Evolutionary conservation across 2,888 invertebrate species (phyloP), one percentile per base, ranked within the genome.

Genomic region (Eristalis intricaria): DNA sequence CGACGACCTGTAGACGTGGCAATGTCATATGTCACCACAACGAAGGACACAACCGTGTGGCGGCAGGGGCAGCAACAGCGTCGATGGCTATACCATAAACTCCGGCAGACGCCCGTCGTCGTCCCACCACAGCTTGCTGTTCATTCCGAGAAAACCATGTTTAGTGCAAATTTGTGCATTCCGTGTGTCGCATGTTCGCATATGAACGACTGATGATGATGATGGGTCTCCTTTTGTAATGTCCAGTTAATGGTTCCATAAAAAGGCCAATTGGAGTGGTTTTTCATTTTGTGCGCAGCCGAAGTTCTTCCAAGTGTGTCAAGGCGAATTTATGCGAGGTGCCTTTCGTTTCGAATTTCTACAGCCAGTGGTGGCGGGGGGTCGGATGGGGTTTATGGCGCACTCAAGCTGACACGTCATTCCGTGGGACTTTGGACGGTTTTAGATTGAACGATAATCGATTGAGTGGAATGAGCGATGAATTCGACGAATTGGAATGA

Each of bases 21-120:
- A 69, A 75, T 79, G 86, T 86, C 86, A 86, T 86, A 86, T 83
- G 86, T 86, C 86, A 82, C 77, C 69, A 4, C 43, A 35, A 75
- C 43, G 75, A 23, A 26, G 58, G 76, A 15, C 74, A 29, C 65
- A 58, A 2, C 58, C 26, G 64, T 69, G 38, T 13, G 38, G 13
- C 38, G 38, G 38, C 8, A 8, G 2, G 23, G 19, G 32, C 29
- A 29, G 15, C 38, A 22, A 15, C 64, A 40, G 68, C 65, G 43
- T 43, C 43, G 70, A 65, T 26, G 70, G 76, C 63, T 50, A 19
- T 50, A 19, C 50, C 74, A 78, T 86, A 82, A 86, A 86, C 65
- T 61, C 8, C 8, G 32, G 32, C 32, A 32, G 68, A 19, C 50
- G 19, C 3, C 19, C 50, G 32, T 50, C 50, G 32, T 50, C n/a